Evolutionary conservation across 2,113 vertebrate species (phyloP).

Genomic region (Etheostoma cragini): DNA sequence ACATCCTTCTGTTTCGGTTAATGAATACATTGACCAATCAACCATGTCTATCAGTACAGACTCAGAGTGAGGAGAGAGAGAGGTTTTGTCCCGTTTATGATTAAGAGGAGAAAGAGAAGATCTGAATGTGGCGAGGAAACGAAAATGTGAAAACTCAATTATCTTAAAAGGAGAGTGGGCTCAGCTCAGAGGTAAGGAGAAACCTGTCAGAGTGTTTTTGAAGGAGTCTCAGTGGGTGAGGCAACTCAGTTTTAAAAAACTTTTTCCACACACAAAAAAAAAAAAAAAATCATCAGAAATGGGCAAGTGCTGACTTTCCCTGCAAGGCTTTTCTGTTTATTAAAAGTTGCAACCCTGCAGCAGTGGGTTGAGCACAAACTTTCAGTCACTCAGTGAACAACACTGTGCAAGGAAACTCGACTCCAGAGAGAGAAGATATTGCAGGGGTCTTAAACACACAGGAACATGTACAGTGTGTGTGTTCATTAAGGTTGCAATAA

Average conservation of each 20-base stretch:
- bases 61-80: background rate
- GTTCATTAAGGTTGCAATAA: background rate
- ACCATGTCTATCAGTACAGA: background rate
- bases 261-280: background rate
- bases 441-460: background rate
- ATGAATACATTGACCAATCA: constrained; percentile 11
- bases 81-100: background rate
- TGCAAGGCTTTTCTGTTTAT: constrained; percentile 35
- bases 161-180: background rate
- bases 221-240: constrained; percentile 8
- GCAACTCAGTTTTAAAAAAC: constrained; percentile 22
- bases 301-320: constrained; percentile 6
- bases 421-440: background rate
- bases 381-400: background rate
- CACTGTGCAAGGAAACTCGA: background rate
- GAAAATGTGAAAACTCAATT: background rate
- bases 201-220: background rate
- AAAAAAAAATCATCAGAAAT: constrained; percentile 10
- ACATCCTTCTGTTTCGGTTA: constrained; percentile 3
- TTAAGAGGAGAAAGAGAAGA: background rate
- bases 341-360: constrained; percentile 23
- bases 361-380: constrained; percentile 8
- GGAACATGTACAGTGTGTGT: background rate
- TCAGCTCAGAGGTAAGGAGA: background rate
- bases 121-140: background rate